These are phyloP conservation scores for Leptinotarsa tumamoca DNA, from an alignment of 2,888 invertebrate species.

Conservation along the genomic window DNA sequence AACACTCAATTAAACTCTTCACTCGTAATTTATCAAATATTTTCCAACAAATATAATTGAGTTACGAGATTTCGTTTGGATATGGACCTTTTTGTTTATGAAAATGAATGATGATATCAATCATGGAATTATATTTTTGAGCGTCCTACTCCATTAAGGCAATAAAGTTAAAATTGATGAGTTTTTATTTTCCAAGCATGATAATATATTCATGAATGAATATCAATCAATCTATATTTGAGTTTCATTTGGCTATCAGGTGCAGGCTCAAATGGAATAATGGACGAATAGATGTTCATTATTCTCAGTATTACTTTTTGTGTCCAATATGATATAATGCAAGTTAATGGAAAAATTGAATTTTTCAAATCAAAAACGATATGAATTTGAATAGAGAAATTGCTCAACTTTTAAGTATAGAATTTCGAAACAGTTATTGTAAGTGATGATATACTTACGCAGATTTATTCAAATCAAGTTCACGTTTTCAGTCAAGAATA, in stretches of 20 bases:
- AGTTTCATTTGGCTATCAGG: constrained; percentile 16
- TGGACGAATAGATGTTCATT: constrained; percentile 4
- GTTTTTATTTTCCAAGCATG: constrained; percentile 7
- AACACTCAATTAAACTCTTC: not conserved
- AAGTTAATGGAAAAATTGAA: not conserved
- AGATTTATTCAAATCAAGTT: too few species aligned
- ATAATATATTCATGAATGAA: constrained; percentile 13
- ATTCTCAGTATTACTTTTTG: not conserved
- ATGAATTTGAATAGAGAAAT: not conserved
- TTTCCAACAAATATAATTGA: constrained; percentile 11
- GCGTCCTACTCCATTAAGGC: constrained; percentile 8
- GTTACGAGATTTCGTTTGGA: not conserved
- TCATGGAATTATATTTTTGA: constrained; percentile 19
- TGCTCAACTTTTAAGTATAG: not conserved
- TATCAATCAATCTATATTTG: constrained; percentile 24
- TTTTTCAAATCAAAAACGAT: not conserved
- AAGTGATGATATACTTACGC: too few species aligned
- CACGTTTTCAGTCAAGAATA: too few species aligned
- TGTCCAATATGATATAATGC: not conserved
- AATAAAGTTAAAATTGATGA: constrained; percentile 19
- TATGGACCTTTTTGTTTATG: constrained; percentile 7
- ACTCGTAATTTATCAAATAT: not conserved
- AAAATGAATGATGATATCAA: constrained; percentile 17
- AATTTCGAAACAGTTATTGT: too few species aligned
- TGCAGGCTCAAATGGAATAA: constrained; percentile 19